Evolutionary conservation across 2,888 invertebrate species (phyloP).

Genomic region (Scrobipalpa costella): DNA sequence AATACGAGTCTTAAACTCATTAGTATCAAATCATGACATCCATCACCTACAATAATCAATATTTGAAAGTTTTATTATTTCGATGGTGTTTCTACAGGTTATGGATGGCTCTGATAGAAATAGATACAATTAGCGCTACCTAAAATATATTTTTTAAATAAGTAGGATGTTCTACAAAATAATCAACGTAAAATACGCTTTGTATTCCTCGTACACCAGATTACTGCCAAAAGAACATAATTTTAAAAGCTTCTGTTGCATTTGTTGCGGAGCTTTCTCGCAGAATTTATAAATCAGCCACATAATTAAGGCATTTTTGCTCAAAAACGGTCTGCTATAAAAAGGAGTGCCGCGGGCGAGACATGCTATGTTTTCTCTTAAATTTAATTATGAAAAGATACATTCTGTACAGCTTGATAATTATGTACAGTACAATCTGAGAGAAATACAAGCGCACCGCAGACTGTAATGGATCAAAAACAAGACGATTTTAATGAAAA

Average conservation of each 20-base stretch:
- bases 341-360: conserved; percentile 37
- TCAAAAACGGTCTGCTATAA: conserved; percentile 28
- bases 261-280: conserved; percentile 1
- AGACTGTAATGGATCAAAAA: conserved; percentile 7
- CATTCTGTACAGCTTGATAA: conserved; percentile 5
- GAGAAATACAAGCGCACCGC: not conserved
- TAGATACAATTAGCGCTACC: too few species aligned
- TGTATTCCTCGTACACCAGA: not conserved
- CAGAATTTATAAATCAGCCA: not conserved
- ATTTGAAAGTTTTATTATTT: too few species aligned
- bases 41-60: too few species aligned
- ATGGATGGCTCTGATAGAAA: too few species aligned
- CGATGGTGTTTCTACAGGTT: too few species aligned
- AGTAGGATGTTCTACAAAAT: too few species aligned
- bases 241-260: not conserved
- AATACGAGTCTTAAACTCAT: too few species aligned
- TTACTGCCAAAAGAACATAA: not conserved
- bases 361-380: conserved; percentile 40
- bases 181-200: too few species aligned
- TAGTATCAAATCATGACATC: too few species aligned
- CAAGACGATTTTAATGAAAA: not conserved
- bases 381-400: conserved; percentile 41
- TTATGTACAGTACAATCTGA: not conserved
- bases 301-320: conserved; percentile 12
- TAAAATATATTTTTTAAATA: too few species aligned